Evolutionary conservation across 2,888 invertebrate species (phyloP), one percentile per base, ranked within the genome.

Genomic region (Piscicola geometra): DNA sequence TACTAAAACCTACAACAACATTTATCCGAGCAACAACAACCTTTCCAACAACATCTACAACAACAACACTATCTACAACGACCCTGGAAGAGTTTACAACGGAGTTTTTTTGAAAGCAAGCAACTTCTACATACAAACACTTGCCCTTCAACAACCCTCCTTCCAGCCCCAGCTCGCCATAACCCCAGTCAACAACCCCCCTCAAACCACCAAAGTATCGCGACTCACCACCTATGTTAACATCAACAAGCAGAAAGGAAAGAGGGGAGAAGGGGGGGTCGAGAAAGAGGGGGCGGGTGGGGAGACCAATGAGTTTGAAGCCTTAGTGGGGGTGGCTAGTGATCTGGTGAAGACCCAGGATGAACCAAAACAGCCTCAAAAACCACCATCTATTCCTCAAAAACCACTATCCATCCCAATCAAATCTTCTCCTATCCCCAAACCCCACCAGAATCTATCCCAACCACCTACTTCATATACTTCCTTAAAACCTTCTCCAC

Each of bases 321-420:
- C 5, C 3, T n/a, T 56, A 5, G 60, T 56, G n/a, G 60, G 60
- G 60, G 60, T 56, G 60, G 60, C 60, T 9, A 56, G 60, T 56
- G 60, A n/a, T n/a, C n/a, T 56, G 60, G 60, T 56, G 5, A 56
- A 56, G n/a, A n/a, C n/a, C 5, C 21, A 56, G n/a, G 60, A 25
- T 5, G n/a, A 3, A 9, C 60, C 5, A 15, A 5, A 9, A 56
- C 60, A 9, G 15, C 3, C 60, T 56, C 60, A 56, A 56, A 5
- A 5, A 56, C 60, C 9, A 47, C 9, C 9, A 9, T 47, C 50
- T 15, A 15, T 21, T 47, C 12, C 21, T 47, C 12, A 15, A 21
- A 47, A 9, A 47, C 21, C 50, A 47, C 21, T 21, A 47, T 47
- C 50, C 9, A 15, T 47, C 21, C 12, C 12, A 15, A 21, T 47